Evolutionary conservation across 2,888 invertebrate genomes (phyloP).

Genomic region (Agrilus biguttatus): DNA sequence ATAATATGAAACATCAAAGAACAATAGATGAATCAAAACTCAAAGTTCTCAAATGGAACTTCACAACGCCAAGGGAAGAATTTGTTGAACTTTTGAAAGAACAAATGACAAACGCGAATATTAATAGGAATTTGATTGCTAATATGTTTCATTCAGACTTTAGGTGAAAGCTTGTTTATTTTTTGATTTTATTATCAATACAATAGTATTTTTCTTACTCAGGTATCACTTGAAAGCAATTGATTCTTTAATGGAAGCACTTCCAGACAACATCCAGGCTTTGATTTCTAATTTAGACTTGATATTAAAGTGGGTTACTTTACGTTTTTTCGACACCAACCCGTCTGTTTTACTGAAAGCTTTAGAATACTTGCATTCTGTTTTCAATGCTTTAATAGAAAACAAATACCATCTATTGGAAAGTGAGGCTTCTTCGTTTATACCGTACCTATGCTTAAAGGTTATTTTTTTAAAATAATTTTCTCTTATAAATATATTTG

Average conservation of each 20-base stretch:
- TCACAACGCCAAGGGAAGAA: conserved; percentile 82
- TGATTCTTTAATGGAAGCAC: conserved; percentile 74
- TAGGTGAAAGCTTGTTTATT: conserved; percentile 33
- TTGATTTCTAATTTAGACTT: conserved; percentile 85
- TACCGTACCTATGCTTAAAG: conserved; percentile 90
- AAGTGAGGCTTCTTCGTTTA: conserved; percentile 81
- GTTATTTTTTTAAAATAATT: conserved; percentile 29
- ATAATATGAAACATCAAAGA: conserved; percentile 83
- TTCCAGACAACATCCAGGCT: conserved; percentile 62
- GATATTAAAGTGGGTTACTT: conserved; percentile 89
- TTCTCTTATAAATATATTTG: neutral
- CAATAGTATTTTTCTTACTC: conserved; percentile 14
- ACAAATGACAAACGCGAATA: conserved; percentile 77
- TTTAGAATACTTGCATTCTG: conserved; percentile 76
- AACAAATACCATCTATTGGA: conserved; percentile 78
- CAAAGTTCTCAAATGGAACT: conserved; percentile 91
- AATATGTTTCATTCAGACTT: conserved; percentile 95
- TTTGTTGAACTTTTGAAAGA: conserved; percentile 84
- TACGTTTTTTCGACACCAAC: conserved; percentile 97
- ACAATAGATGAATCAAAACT: conserved; percentile 88
- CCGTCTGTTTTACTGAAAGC: conserved; percentile 91
- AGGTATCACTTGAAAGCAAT: conserved; percentile 93
- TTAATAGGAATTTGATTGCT: conserved; percentile 72
- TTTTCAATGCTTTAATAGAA: conserved; percentile 69
- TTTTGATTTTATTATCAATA: neutral